Conservation (phyloP, 2,797 vertebrate species). For the Limosa lapponica region DNA sequence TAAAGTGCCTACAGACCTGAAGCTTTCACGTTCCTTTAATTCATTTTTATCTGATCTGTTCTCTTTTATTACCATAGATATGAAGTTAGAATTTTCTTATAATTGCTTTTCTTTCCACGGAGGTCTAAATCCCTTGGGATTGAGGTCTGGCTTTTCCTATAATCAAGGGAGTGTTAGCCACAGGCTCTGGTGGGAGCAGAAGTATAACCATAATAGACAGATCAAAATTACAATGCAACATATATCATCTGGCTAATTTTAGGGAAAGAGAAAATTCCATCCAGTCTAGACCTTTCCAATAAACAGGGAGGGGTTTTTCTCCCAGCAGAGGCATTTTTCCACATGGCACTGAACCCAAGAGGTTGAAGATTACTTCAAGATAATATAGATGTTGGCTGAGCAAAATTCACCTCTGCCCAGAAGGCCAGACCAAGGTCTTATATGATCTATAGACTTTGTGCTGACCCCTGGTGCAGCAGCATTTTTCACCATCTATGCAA, state of each 20-base stretch:
- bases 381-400: conserved; percentile 1
- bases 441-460: not conserved
- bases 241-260: not conserved
- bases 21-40: not conserved
- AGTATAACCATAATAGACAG: not conserved
- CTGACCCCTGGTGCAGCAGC: not conserved
- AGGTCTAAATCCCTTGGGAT: not conserved
- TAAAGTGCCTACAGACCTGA: not conserved
- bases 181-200: not conserved
- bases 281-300: not conserved
- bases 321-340: conserved; percentile 8
- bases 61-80: conserved; percentile 4
- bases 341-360: not conserved
- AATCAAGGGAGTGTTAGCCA: not conserved
- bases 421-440: not conserved
- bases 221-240: not conserved
- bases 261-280: not conserved
- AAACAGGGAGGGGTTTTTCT: not conserved
- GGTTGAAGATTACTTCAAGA: not conserved
- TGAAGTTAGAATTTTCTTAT: not conserved
- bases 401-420: not conserved
- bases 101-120: not conserved
- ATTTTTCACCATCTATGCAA: not conserved
- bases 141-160: not conserved
- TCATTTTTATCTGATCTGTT: conserved; percentile 9